Evolutionary conservation across 92 coral and sea anemone species (phyloP).

Genomic region (Paramuricea clavata): DNA sequence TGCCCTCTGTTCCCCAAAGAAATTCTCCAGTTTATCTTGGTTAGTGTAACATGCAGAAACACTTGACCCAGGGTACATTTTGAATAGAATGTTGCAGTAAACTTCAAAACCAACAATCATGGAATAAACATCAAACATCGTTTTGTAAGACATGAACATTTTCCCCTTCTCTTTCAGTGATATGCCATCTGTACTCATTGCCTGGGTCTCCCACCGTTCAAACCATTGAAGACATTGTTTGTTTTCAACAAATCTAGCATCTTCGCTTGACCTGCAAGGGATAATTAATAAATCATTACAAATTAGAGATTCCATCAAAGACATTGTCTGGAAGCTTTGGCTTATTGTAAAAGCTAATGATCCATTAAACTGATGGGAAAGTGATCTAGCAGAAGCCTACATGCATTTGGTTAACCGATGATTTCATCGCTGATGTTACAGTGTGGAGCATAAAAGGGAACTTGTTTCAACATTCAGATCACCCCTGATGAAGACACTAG

Average conservation of each 20-base stretch:
- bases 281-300: too few relatives aligned
- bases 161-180: constrained; percentile 22
- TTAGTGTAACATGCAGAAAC: not conserved
- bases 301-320: too few relatives aligned
- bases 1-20: constrained; percentile 71
- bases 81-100: constrained; percentile 38
- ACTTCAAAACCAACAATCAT: constrained; percentile 41
- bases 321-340: too few relatives aligned
- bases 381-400: too few relatives aligned
- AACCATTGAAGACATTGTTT: constrained; percentile 25
- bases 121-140: constrained; percentile 51
- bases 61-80: constrained; percentile 15
- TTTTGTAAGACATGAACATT: constrained; percentile 46
- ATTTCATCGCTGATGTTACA: too few relatives aligned
- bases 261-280: constrained; percentile 50
- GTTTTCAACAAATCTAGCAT: constrained; percentile 41
- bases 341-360: too few relatives aligned
- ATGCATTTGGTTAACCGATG: too few relatives aligned
- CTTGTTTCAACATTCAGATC: too few relatives aligned
- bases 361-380: too few relatives aligned
- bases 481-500: too few relatives aligned
- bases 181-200: constrained; percentile 18
- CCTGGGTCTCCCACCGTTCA: constrained; percentile 21
- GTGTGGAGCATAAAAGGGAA: too few relatives aligned
- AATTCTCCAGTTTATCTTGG: constrained; percentile 64